Base-by-base conservation (phyloP, 2,888 invertebrate genomes). In the Choreutis nemorana region DNA sequence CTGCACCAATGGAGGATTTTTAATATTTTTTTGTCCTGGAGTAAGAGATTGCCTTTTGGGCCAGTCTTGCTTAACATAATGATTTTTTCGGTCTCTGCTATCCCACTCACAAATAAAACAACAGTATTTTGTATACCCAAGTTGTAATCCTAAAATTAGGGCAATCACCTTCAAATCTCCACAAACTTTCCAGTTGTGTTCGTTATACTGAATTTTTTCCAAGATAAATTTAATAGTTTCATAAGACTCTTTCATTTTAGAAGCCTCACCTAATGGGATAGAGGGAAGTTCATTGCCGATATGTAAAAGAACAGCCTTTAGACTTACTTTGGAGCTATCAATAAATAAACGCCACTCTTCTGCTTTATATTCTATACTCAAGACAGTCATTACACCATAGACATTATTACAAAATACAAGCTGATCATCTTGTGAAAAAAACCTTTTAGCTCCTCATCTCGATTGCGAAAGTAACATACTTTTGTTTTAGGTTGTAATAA, bases 301-400 rank as follows among this genome's bases (percentile, higher is more conserved):
- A 14, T 34, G 36, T 10, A 36, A 13, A 6, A 36, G 25, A 2
- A 36, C 36, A 22, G 36, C 36, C 26, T 36, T 33, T 11, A 36
- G 16, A 14, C 33, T 33, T 11, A 14, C 9, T 25, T 32, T 32
- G n/a, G 32, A 35, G 11, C 25, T 25, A 23, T 23, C 23, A 2
- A 23, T 23, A 1, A 23, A 23, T 2, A 23, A 9, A 4, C 23
- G 6, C 23, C 23, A 23, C 9, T 23, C 2, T n/a, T 7, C 7
- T 23, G 23, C 7, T n/a, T n/a, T 10, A 23, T 23, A 9, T 2
- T 23, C 2, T 6, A n/a, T 6, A n/a, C 9, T 1, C 7, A 23
- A 23, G 6, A 5, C 5, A n/a, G 7, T 9, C 23, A 23, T n/a
- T 4, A 23, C 4, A 7, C 23, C 23, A 9, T 5, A 4, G 9